These are phyloP conservation scores for Chelon auratus DNA, from an alignment of 2,797 vertebrate species.

Conservation along the genomic window DNA sequence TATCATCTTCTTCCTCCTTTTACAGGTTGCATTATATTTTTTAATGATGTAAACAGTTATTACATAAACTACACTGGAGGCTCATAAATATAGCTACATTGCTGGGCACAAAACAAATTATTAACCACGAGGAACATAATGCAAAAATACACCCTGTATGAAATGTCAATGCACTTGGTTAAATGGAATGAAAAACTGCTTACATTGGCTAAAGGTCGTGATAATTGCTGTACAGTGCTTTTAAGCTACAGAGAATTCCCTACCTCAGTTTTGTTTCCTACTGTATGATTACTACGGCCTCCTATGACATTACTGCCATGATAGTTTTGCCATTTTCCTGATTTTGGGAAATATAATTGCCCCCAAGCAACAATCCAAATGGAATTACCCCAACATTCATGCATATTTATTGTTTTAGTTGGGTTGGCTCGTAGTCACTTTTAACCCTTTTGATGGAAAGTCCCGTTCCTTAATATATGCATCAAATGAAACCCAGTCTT, in stretches of 20 bases:
- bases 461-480: no score
- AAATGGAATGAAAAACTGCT: not conserved
- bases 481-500: no score
- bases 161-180: conserved; percentile 16
- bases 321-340: not conserved
- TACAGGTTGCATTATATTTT: not conserved
- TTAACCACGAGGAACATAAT: not conserved
- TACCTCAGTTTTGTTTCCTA: not conserved
- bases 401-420: not conserved
- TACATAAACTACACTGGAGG: not conserved
- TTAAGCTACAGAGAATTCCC: not conserved
- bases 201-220: not conserved
- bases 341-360: not conserved
- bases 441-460: no score
- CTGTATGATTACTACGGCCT: not conserved
- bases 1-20: not conserved
- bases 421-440: not conserved
- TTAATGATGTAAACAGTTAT: not conserved
- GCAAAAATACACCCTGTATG: not conserved
- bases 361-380: not conserved
- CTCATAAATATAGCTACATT: not conserved
- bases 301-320: not conserved
- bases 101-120: not conserved
- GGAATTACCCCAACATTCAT: not conserved
- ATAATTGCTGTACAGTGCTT: not conserved